These are phyloP conservation scores for Clarias batrachus DNA, from an alignment of 2,113 vertebrate species.

Conservation along the genomic window DNA sequence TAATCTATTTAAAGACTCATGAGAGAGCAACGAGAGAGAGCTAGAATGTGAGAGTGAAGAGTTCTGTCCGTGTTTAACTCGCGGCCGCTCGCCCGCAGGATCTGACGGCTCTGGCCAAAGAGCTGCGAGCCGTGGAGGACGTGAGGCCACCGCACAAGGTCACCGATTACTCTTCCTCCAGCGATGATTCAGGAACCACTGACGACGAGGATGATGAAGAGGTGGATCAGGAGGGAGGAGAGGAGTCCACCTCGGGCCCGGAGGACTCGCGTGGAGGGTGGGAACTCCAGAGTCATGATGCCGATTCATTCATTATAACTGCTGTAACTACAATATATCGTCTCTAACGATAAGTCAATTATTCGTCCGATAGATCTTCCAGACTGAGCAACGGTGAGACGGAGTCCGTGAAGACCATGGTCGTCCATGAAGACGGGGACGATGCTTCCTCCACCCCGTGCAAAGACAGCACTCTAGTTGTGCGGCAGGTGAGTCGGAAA, in stretches of 20 bases:
- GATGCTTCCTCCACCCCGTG: constrained; percentile 91
- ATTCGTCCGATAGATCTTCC: constrained; percentile 68
- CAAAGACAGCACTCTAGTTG: constrained; percentile 95
- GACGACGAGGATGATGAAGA: constrained; percentile 98
- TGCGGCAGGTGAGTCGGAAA: constrained; percentile 83
- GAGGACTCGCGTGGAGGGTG: constrained; percentile 92
- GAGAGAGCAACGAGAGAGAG: background rate
- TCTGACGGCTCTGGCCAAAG: constrained; percentile 92
- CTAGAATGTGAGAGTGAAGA: background rate
- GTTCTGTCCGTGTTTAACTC: constrained; percentile 13
- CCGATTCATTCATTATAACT: background rate
- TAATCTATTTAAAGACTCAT: background rate
- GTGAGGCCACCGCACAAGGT: constrained; percentile 93
- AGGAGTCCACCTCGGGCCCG: constrained; percentile 90
- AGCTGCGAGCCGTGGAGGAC: constrained; percentile 92
- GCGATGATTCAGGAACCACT: constrained; percentile 93
- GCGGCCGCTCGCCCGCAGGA: constrained; percentile 73
- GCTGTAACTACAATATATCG: background rate
- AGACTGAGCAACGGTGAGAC: constrained; percentile 96
- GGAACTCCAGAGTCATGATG: constrained; percentile 54
- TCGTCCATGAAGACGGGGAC: constrained; percentile 90
- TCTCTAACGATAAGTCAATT: background rate
- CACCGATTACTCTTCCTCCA: constrained; percentile 96
- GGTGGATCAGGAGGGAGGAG: constrained; percentile 89
- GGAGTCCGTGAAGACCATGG: constrained; percentile 93